Percentiles rank a stretch among this genome's conserved stretches.
Evolutionary conservation across 2,113 vertebrate species (phyloP).

Genomic region (Pogonocichla stellata): DNA sequence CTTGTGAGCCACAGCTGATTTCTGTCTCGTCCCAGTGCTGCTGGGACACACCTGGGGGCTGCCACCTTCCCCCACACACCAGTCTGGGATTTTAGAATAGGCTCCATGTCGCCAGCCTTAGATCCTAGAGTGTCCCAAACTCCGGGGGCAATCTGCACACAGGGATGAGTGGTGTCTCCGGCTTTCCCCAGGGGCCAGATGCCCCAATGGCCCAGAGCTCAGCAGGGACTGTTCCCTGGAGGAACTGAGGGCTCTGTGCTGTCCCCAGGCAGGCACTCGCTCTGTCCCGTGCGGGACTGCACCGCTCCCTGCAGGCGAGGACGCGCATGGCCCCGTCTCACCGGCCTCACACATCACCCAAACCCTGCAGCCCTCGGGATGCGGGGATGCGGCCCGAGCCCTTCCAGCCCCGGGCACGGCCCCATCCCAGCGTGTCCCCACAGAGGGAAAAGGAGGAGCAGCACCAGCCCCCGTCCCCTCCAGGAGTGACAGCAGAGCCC

Average conservation of each 20-base stretch:
- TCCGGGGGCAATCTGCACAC: not conserved
- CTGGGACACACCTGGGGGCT: not conserved
- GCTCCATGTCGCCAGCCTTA: not conserved
- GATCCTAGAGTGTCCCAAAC: not conserved
- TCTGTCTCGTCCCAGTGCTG: not conserved
- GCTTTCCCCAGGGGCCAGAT: not conserved
- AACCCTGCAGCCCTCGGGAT: not conserved
- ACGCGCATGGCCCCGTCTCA: not conserved
- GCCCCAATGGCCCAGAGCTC: not conserved
- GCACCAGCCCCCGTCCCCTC: not conserved
- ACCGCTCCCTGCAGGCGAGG: not conserved
- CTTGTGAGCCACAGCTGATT: not conserved
- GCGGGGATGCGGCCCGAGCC: accelerated
- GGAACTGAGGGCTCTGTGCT: not conserved
- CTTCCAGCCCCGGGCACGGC: not conserved
- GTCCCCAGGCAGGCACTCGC: not conserved
- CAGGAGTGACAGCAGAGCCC: not conserved
- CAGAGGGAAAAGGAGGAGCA: accelerated
- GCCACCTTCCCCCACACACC: not conserved
- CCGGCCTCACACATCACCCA: accelerated
- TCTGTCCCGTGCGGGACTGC: not conserved
- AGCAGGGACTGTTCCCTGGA: too few relatives aligned
- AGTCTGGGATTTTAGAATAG: not conserved
- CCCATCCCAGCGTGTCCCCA: accelerated
- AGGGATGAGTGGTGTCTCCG: accelerated